Base-by-base conservation (phyloP, 2,113 vertebrate genomes). In the Hucho hucho region DNA sequence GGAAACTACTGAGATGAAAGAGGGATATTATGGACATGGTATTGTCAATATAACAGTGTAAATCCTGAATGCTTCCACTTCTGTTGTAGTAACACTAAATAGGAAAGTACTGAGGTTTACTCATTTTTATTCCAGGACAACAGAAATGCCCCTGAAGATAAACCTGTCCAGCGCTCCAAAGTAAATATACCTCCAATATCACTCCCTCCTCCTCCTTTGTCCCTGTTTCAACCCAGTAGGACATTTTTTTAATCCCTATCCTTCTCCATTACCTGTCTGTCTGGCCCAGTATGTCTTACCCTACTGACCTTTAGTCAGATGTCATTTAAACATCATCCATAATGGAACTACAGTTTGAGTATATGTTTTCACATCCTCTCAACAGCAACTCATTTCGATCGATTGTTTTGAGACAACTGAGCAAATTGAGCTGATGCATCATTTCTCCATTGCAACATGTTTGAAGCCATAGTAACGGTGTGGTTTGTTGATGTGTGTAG, bases 161-260 rank as follows among this genome's bases (percentile, higher is more conserved):
- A 94, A 87, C 90, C 92, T n/a, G 93, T 94, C 73, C 93, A 94
- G 78, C 88, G 92, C 77, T 93, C 92, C 4, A 94, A 94, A 91
- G 93, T 94, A 81, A 75, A 43, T 43, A 64, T 56, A 29, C 20
- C 32, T 66, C 0, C 3, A 26, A 53, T 56, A 7, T 74, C 20
- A 6, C 24, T 22, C 65, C 56, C 14, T 9, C 28, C 20, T 6
- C 29, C 29, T 5, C 37, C 37, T 9, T 43, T 68, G 32, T 28
- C 65, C 18, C 9, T 0, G 37, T 58, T 25, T 28, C 49, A 18
- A 53, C 49, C 49, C 49, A 18, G 49, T 14, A 53, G 12, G 49
- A 16, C 49, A 53, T 53, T 53, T 16, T 18, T 53, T 53, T 16
- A 53, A 18, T 53, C 16, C 4, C 49, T 53, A 18, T 53, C 16